Evolutionary conservation across 2,888 invertebrate genomes (phyloP).

Genomic region (Phania funesta): DNA sequence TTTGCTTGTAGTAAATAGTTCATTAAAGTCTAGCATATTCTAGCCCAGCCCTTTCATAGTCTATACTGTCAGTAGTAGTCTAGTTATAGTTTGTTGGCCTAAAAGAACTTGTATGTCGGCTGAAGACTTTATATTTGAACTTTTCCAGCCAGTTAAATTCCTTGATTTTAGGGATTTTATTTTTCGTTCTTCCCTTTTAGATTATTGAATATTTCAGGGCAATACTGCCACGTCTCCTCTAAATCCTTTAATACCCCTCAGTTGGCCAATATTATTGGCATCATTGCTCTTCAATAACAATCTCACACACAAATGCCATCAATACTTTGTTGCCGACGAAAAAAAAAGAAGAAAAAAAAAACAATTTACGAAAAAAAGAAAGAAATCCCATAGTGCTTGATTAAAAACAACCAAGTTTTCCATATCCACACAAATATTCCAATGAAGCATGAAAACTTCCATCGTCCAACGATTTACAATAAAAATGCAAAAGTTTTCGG

Average conservation of each 20-base stretch:
- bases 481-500: background rate
- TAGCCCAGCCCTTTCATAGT: too few relatives aligned
- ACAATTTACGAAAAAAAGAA: background rate
- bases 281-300: background rate
- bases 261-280: background rate
- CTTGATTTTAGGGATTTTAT: too few relatives aligned
- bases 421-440: conserved; percentile 22
- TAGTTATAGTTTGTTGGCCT: too few relatives aligned
- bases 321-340: background rate
- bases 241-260: background rate
- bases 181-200: too few relatives aligned
- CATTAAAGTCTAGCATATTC: too few relatives aligned
- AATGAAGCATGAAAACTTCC: conserved; percentile 36
- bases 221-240: background rate
- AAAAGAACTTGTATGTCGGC: too few relatives aligned
- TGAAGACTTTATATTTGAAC: too few relatives aligned
- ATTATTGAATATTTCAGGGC: too few relatives aligned
- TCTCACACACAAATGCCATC: background rate
- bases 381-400: conserved; percentile 2
- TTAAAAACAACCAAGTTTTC: conserved; percentile 13
- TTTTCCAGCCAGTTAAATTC: too few relatives aligned
- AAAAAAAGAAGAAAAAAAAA: background rate
- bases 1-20: too few relatives aligned
- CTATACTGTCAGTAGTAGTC: too few relatives aligned
- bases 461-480: background rate